Base-by-base conservation (phyloP, 2,797 vertebrate genomes). In the Mycteria americana region DNA sequence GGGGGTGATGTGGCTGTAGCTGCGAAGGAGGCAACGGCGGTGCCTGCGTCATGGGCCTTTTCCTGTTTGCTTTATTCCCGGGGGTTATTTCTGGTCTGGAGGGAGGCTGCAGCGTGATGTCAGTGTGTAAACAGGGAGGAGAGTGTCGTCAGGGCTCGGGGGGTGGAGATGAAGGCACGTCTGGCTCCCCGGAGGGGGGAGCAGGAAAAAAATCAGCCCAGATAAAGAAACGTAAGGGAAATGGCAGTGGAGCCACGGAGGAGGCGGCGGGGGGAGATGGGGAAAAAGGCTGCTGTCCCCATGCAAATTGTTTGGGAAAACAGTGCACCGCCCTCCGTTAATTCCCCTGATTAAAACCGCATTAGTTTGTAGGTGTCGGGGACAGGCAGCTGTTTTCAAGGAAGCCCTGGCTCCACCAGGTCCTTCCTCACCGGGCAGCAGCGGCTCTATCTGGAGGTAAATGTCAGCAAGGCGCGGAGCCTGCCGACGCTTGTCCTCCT, bases 401-500 rank as follows among this genome's bases (percentile, higher is more conserved):
- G 98, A 98, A 98, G 98, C 98, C 96, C 96, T 98, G 98, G 98
- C 99, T 99, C 98, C 98, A 98, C 82, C 94, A 97, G 98, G 98
- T 96, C 98, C 97, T 98, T 98, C 96, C 97, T 95, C 95, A 96
- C 95, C 48, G 77, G 94, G 97, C 98, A 96, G 95, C 69, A 91
- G 97, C 98, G 91, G 98, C 98, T 95, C 97, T 97, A 97, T 97
- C 97, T 91, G 94, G 92, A 96, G 96, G 98, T 94, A 92, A 96
- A 97, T 97, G 98, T 97, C 98, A 97, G 97, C 93, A 85, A 97
- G 98, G 95, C 98, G 84, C 94, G 81, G 95, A 91, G 98, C 96
- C 97, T 85, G 98, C 98, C 98, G 97, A 93, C 98, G 98, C 98
- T 98, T 98, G 99, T 98, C 99, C 99, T 99, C 98, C 98, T 97